phyloP scores from a whole-genome alignment of 2,888 invertebrate genomes.

The Perdita meconis region DNA sequence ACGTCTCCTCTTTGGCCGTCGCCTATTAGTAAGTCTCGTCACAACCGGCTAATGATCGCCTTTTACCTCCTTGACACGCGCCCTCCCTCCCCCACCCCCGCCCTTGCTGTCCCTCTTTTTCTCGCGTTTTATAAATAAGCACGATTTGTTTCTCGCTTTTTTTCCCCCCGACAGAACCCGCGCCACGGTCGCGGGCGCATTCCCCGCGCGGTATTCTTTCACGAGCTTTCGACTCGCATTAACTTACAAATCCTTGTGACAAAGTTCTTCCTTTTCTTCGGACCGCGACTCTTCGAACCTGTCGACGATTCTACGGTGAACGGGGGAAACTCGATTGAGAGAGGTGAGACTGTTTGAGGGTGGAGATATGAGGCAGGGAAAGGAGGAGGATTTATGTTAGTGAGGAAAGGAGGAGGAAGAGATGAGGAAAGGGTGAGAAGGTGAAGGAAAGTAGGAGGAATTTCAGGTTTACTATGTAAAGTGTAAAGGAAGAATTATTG shows the following conservation, averaged over 20 bases:
- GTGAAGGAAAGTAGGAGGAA: too few species aligned
- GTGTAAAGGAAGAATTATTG: too few species aligned
- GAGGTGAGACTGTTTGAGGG: too few species aligned
- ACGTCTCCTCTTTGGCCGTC: constrained; percentile 80
- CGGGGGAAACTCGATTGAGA: too few species aligned
- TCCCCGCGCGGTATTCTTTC: constrained; percentile 1
- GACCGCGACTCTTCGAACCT: too few species aligned
- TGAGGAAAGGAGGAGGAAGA: background rate
- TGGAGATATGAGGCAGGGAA: background rate
- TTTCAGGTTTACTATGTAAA: too few species aligned
- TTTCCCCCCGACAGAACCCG: too few species aligned
- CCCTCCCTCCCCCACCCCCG: constrained; percentile 26
- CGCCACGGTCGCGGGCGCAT: background rate
- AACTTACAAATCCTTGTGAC: background rate
- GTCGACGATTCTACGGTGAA: background rate
- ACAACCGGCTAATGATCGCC: constrained; percentile 79
- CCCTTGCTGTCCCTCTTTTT: constrained; percentile 40
- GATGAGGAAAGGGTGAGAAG: background rate
- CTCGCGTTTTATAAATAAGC: constrained; percentile 28
- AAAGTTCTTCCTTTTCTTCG: background rate
- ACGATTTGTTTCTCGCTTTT: background rate
- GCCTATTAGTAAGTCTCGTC: constrained; percentile 81
- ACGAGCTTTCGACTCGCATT: constrained; percentile 4
- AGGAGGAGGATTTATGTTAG: too few species aligned
- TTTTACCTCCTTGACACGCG: constrained; percentile 59